Conservation (phyloP, 2,797 vertebrate species). For the Brachymystax lenok region DNA sequence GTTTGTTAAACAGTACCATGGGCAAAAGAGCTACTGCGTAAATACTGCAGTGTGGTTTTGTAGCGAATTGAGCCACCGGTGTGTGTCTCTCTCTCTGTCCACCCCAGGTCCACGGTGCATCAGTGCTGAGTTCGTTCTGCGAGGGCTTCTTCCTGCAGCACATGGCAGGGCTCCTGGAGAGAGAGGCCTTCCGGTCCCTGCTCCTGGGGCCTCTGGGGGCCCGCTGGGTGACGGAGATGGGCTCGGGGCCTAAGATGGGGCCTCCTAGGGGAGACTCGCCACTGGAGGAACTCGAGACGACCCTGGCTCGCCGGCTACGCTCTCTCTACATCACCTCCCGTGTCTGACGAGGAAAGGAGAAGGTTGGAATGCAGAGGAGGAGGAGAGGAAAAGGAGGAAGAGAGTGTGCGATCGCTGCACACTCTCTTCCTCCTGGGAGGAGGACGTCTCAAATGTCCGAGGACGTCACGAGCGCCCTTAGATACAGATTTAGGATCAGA, state of each 20-base stretch:
- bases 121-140: constrained; percentile 86
- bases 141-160: constrained; percentile 95
- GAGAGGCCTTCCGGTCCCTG: constrained; percentile 85
- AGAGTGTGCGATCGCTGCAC: constrained; percentile 6
- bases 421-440: neutral
- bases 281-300: constrained; percentile 85
- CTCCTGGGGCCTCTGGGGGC: constrained; percentile 79
- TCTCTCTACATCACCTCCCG: constrained; percentile 87
- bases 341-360: constrained; percentile 76
- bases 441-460: neutral
- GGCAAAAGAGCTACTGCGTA: neutral
- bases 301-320: constrained; percentile 84
- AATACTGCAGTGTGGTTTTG: neutral
- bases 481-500: constrained; percentile 34
- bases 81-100: neutral
- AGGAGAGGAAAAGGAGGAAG: constrained; percentile 15
- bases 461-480: constrained; percentile 11
- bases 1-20: neutral
- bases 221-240: constrained; percentile 78
- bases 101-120: constrained; percentile 82
- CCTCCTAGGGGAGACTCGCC: constrained; percentile 79
- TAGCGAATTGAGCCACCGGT: neutral
- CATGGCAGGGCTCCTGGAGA: constrained; percentile 89
- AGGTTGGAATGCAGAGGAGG: constrained; percentile 18
- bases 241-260: constrained; percentile 36